Evolutionary conservation across 2,113 vertebrate genomes (phyloP), one percentile per base, ranked within the genome.

Genomic region (Amblyopsis rosae): DNA sequence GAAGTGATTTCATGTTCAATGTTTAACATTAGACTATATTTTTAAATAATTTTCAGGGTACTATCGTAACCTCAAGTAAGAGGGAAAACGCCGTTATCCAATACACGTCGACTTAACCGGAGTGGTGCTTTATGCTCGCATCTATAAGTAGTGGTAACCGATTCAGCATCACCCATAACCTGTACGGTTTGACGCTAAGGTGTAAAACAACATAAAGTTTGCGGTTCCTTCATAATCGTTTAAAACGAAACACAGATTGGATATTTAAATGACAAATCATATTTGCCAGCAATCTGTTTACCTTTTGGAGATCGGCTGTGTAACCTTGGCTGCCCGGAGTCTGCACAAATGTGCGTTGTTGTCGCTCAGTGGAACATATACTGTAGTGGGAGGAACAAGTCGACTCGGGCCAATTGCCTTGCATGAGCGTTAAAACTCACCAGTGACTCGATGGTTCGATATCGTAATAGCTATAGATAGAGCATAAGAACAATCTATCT

Each of bases 271-370:
- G 10, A n/a, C 1, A 58, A 55, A 17, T 9, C 54, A 16, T n/a
- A 6, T n/a, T 3, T 45, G 65, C 57, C 57, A 7, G 67, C 11
- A 41, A 66, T 63, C 15, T 50, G 62, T 46, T 47, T 75, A 77
- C 82, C 77, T 79, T 81, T 46, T 50, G 41, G 45, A 13, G 33
- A 67, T 0, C 53, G 56, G 1, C 75, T 57, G 72, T 58, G 46
- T 81, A 85, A 82, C 80, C 78, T 83, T 77, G 86, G 82, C 72
- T 76, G 73, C 53, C 53, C 54, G 65, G 72, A 81, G 56, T 67
- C 69, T 78, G 75, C 79, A 80, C 86, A 89, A 83, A 82, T 79
- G 13, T 75, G 71, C 56, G 59, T 79, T 73, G 84, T 87, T 80
- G 79, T 83, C 57, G 76, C 76, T 85, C 73, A 68, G 73, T 82